Conservation (phyloP, 2,113 vertebrate species). For the Sylvia atricapilla region DNA sequence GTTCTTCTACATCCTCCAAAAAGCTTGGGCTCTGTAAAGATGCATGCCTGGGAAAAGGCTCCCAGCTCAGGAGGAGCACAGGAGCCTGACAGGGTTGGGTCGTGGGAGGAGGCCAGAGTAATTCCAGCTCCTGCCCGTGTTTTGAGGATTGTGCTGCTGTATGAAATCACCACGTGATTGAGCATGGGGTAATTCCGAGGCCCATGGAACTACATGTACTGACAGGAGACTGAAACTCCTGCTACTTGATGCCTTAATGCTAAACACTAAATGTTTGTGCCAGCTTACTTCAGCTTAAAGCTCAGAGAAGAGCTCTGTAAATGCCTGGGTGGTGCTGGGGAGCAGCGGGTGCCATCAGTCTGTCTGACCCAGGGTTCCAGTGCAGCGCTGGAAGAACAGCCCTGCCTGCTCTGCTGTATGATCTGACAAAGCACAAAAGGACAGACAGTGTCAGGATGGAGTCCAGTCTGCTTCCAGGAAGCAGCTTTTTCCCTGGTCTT, state of each 20-base stretch:
- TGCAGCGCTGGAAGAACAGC: background rate
- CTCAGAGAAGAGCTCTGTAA: background rate
- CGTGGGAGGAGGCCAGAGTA: background rate
- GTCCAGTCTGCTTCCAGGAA: background rate
- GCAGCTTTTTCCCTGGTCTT: background rate
- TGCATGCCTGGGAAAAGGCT: background rate
- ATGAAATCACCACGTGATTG: background rate
- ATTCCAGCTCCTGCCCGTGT: background rate
- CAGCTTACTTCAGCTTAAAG: background rate
- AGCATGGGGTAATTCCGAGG: background rate
- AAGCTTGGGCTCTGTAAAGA: background rate
- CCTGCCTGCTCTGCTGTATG: background rate
- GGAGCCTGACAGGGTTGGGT: background rate
- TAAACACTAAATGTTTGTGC: background rate
- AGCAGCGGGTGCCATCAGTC: background rate
- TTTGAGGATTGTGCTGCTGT: background rate
- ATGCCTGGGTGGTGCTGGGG: background rate
- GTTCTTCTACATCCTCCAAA: background rate
- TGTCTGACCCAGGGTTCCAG: background rate
- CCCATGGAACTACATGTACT: background rate
- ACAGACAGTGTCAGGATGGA: background rate
- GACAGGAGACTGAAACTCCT: background rate
- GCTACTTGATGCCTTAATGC: background rate
- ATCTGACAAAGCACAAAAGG: background rate
- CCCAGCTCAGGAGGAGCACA: accelerated